Percentiles rank a stretch among this genome's conserved stretches.
These are phyloP conservation scores for Neomorphus geoffroyi DNA, from an alignment of 2,797 vertebrate species.

Conservation along the genomic window DNA sequence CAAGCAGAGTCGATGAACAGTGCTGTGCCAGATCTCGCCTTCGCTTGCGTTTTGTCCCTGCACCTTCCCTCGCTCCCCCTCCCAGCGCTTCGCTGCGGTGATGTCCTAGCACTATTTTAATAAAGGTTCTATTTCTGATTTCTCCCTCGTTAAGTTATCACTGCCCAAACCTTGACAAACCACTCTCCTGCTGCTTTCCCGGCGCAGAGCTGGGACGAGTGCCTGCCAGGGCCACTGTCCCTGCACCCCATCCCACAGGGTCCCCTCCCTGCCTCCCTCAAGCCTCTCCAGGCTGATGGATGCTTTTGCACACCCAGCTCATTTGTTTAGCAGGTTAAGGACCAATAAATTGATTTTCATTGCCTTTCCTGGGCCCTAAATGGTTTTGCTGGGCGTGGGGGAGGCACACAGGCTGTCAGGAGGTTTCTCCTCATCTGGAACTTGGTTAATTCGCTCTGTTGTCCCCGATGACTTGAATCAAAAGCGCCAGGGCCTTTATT, in stretches of 20 bases:
- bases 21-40: neutral
- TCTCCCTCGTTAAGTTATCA: neutral
- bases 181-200: neutral
- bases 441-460: neutral
- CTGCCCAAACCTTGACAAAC: neutral
- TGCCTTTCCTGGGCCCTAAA: neutral
- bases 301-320: neutral
- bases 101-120: neutral
- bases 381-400: neutral
- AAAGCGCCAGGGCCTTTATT: neutral
- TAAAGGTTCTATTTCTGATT: neutral
- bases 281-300: neutral
- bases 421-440: neutral
- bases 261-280: fast-evolving
- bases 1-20: neutral
- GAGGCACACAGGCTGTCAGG: neutral
- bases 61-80: neutral
- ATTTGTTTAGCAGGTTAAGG: neutral
- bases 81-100: neutral
- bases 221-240: neutral
- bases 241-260: fast-evolving
- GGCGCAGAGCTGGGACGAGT: fast-evolving
- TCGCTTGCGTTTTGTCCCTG: neutral
- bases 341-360: neutral
- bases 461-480: fast-evolving